Percentiles rank a stretch among this genome's conserved stretches.
Conservation (phyloP, 1,140 invertebrate species). For the Drosophila fuyamai region DNA sequence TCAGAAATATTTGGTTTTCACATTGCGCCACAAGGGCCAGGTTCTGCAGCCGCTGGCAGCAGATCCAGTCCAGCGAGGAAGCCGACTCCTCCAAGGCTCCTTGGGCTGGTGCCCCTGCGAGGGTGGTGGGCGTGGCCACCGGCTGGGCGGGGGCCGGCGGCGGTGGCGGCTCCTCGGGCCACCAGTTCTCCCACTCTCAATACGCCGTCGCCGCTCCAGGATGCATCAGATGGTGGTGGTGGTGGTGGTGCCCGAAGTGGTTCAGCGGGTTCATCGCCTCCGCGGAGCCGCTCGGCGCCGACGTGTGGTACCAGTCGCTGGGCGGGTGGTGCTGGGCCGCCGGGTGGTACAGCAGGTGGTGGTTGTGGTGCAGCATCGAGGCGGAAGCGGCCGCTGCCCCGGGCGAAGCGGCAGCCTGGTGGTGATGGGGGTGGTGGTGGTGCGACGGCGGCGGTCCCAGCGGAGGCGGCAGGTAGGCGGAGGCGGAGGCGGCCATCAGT, state of each 20-base stretch:
- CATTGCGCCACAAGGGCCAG: conserved; percentile 77
- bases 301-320: conserved; percentile 82
- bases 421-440: conserved; percentile 72
- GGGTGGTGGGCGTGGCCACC: conserved; percentile 11
- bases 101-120: conserved; percentile 17
- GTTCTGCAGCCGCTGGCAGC: conserved; percentile 77
- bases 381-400: conserved; percentile 61
- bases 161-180: conserved; percentile 66
- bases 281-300: conserved; percentile 86
- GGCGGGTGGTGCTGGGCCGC: conserved; percentile 82
- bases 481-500: conserved; percentile 71
- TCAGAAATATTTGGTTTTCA: conserved; percentile 84
- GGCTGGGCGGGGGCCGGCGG: conserved; percentile 23
- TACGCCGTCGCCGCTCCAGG: conserved; percentile 86
- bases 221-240: conserved; percentile 85
- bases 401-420: conserved; percentile 63
- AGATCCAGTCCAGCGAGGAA: conserved; percentile 68
- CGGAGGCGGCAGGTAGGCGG: conserved; percentile 78
- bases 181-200: conserved; percentile 85
- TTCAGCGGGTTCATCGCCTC: conserved; percentile 88
- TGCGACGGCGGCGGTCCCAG: conserved; percentile 79
- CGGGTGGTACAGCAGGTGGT: conserved; percentile 83
- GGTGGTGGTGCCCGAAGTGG: conserved; percentile 86
- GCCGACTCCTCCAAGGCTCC: conserved; percentile 40
- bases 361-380: conserved; percentile 82